These are phyloP conservation scores for Nebria brevicollis DNA, from an alignment of 2,888 invertebrate genomes.

Conservation along the genomic window DNA sequence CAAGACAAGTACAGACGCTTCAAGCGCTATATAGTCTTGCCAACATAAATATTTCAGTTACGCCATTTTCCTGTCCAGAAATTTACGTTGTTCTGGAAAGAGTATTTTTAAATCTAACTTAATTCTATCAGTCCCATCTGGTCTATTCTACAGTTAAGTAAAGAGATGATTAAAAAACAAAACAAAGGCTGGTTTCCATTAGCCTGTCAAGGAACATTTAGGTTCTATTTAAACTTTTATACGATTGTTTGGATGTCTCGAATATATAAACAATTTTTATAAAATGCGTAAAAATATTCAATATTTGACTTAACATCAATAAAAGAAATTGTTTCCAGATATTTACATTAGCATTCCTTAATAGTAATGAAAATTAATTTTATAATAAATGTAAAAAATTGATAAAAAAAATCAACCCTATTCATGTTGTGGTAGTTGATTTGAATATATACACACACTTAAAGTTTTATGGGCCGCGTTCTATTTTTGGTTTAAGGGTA, in stretches of 20 bases:
- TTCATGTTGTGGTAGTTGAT: no score
- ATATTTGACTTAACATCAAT: no score
- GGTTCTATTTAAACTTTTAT: neutral
- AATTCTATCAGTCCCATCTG: neutral
- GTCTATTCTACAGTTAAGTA: neutral
- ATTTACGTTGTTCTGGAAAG: conserved; percentile 29
- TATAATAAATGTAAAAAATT: no score
- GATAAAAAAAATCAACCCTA: no score
- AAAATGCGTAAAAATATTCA: no score
- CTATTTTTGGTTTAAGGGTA: no score
- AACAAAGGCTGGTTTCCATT: neutral
- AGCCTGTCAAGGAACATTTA: neutral
- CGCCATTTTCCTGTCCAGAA: conserved; percentile 37
- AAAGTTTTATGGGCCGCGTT: no score
- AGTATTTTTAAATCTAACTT: conserved; percentile 33
- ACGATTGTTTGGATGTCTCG: neutral
- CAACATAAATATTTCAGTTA: conserved; percentile 45
- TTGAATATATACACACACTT: no score
- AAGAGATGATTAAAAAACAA: neutral
- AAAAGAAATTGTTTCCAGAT: no score
- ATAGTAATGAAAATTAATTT: no score
- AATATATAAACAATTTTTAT: no score
- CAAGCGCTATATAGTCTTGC: conserved; percentile 20
- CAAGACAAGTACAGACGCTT: conserved; percentile 43
- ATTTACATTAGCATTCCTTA: no score